These are phyloP conservation scores for Streblospio benedicti DNA, from an alignment of 1,140 invertebrate genomes.

Conservation along the genomic window DNA sequence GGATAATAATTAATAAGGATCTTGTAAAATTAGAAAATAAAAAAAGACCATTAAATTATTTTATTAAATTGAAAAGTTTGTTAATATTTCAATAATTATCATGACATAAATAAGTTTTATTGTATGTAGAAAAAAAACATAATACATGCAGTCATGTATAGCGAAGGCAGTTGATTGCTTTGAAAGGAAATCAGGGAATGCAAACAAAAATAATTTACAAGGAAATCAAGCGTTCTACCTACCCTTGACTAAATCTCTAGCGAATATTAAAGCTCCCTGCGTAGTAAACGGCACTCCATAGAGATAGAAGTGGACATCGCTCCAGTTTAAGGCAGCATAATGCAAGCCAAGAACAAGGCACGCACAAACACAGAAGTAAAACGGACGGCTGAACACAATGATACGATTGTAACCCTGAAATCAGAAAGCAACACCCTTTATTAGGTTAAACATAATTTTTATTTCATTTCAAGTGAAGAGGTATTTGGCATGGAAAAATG, in stretches of 20 bases:
- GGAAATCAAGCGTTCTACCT: constrained; percentile 11
- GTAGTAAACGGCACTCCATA: constrained; percentile 70
- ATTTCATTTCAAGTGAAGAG: background rate
- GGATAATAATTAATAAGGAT: no score
- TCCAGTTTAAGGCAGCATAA: constrained; percentile 28
- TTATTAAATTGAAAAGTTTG: no score
- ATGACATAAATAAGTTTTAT: no score
- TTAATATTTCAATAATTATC: no score
- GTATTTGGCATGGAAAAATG: background rate
- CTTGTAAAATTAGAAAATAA: no score
- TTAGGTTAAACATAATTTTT: background rate
- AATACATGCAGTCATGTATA: no score
- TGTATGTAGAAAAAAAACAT: no score
- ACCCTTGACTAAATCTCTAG: constrained; percentile 54
- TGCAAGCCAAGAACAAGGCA: constrained; percentile 64
- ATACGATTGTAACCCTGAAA: constrained; percentile 84
- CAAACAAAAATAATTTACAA: no score
- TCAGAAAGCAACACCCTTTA: constrained; percentile 19
- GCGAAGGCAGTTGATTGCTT: no score
- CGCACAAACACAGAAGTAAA: constrained; percentile 87
- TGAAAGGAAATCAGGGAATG: no score
- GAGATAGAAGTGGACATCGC: constrained; percentile 51
- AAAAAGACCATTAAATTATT: no score
- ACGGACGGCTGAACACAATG: constrained; percentile 81
- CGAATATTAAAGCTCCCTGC: constrained; percentile 56